Percentiles rank a stretch among this genome's conserved stretches.
These are phyloP conservation scores for Apamea crenata DNA, from an alignment of 2,888 invertebrate genomes.

Conservation along the genomic window DNA sequence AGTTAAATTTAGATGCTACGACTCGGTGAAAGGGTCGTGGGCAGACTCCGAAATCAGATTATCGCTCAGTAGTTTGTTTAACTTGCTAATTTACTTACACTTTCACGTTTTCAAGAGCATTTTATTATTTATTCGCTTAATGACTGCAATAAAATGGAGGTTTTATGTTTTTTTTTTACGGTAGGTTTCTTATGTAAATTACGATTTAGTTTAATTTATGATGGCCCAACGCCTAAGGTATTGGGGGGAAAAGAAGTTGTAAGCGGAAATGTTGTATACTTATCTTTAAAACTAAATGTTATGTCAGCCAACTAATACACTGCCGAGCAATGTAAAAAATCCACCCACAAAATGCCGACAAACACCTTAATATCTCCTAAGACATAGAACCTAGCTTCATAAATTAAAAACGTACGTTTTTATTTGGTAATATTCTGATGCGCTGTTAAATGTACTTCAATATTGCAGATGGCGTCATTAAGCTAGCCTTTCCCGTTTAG, in stretches of 20 bases:
- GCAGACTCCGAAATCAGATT: conserved; percentile 70
- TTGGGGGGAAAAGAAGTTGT: neutral
- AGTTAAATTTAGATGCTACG: conserved; percentile 61
- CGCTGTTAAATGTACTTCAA: no score
- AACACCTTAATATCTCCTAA: no score
- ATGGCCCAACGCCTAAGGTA: neutral
- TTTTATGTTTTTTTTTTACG: conserved; percentile 30
- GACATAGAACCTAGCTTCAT: no score
- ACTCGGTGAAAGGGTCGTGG: conserved; percentile 68
- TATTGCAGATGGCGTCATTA: no score
- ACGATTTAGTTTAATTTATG: conserved; percentile 18
- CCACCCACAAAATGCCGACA: no score
- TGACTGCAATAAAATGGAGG: conserved; percentile 49
- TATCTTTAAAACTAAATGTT: neutral
- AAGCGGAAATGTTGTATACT: no score
- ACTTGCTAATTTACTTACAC: conserved; percentile 64
- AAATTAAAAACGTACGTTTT: no score
- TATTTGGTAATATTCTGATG: no score
- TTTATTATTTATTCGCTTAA: conserved; percentile 64
- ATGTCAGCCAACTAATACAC: neutral
- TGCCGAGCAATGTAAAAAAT: no score
- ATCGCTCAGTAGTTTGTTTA: conserved; percentile 67
- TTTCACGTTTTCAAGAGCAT: conserved; percentile 60
- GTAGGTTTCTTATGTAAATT: conserved; percentile 32
- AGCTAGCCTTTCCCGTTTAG: no score